Evolutionary conservation across 1,140 invertebrate genomes (phyloP), one percentile per base, ranked within the genome.

Genomic region (Contarinia nasturtii): DNA sequence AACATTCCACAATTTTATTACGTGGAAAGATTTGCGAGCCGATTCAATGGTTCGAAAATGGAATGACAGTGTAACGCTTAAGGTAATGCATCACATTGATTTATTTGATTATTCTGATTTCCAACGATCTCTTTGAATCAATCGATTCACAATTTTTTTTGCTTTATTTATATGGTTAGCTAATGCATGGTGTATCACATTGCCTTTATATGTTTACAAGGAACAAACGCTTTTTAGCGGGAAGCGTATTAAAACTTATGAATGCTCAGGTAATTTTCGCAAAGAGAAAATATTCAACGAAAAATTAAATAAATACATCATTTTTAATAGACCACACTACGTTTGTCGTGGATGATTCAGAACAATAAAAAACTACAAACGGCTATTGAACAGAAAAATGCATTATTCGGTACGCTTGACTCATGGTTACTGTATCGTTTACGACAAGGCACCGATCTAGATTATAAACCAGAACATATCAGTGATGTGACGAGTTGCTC

Each of bases 11-110:
- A 89, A 89, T 56, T 87, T 98, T 53, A 90, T 97, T 49, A 91
- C 87, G 18, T 98, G 94, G 93, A 95, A 95, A 61, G 93, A 98
- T 65, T 55, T 86, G 22, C 72, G 93, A 48, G 83, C 88, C 21
- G 75, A 82, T 55, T 59, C 72, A 27, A 64, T 89, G 47, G 89
- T 94, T 0, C 76, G 82, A 44, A 62, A 77, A 54, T 91, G 87
- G 82, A 96, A 97, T 64, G 67, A 74, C 10, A 93, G 89, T 4
- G 69, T 82, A 40, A 76, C 68, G 4, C 70, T 90, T 56, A 86
- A 76, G 65, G 76, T 82, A 52, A 57, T 57, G 17, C n/a, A 61
- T 15, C 17, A n/a, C 3, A 17, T 34, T 46, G 21, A 33, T 36
- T 33, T 11, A 46, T 11, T 5, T 20, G 19, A 18, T 27, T 27